Conservation (phyloP, 2,113 vertebrate genomes). For the Eulemur rufifrons region DNA sequence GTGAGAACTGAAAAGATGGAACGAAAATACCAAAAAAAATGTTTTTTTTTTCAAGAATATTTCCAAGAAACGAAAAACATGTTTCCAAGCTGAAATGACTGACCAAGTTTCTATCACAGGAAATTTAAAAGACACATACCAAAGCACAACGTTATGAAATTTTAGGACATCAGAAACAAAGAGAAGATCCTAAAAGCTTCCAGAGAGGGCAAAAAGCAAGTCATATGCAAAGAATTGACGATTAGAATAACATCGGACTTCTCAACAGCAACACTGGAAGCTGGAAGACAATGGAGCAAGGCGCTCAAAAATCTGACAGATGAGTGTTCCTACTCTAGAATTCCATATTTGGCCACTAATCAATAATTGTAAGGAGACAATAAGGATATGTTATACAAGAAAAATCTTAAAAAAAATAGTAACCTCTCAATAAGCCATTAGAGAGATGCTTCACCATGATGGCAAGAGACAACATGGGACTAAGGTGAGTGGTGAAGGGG, state of each 20-base stretch:
- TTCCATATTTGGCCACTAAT: not conserved
- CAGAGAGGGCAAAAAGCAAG: not conserved
- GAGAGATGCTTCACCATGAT: not conserved
- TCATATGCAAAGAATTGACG: not conserved
- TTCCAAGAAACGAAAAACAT: not conserved
- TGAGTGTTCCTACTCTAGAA: not conserved
- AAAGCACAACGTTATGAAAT: not conserved
- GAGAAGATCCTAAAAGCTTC: not conserved
- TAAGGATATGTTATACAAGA: not conserved
- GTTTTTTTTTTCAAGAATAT: not conserved
- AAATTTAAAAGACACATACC: not conserved
- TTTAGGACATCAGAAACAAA: not conserved
- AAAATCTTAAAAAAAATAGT: not conserved
- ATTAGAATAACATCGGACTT: not conserved
- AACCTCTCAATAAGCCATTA: not conserved
- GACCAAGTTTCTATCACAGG: not conserved
- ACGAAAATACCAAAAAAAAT: not conserved
- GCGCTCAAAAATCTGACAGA: not conserved
- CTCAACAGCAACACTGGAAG: not conserved
- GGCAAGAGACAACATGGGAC: not conserved
- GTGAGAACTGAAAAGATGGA: not conserved
- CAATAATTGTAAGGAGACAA: not conserved
- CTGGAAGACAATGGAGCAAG: not conserved
- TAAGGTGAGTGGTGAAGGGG: not conserved
- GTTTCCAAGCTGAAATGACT: not conserved